These are phyloP conservation scores for Ptychadena robeensis DNA, from an alignment of 2,797 vertebrate genomes.

Conservation along the genomic window DNA sequence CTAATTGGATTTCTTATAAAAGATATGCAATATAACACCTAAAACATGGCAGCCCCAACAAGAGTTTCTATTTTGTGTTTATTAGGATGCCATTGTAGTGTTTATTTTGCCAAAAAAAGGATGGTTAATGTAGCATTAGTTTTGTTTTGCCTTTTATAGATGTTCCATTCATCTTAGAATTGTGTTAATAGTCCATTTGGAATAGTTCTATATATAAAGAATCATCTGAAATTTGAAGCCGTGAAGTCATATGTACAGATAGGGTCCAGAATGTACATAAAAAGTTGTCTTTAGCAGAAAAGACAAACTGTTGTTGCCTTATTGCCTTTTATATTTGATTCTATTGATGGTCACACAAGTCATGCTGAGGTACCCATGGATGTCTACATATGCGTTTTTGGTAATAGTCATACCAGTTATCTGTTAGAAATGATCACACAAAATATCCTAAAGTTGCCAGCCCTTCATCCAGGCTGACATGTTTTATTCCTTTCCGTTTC, in stretches of 20 bases:
- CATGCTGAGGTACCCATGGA: neutral
- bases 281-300: neutral
- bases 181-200: constrained; percentile 6
- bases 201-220: constrained; percentile 6
- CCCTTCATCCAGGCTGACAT: neutral
- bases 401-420: neutral
- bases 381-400: neutral
- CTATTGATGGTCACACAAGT: neutral
- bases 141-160: constrained; percentile 33
- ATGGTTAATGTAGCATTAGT: constrained; percentile 19
- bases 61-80: constrained; percentile 10
- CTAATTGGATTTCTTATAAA: too few species aligned
- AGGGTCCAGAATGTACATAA: constrained; percentile 25
- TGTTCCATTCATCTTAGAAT: neutral
- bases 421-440: neutral
- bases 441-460: neutral
- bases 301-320: constrained; percentile 10
- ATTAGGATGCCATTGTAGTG: constrained; percentile 38
- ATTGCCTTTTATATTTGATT: constrained; percentile 8
- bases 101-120: constrained; percentile 43
- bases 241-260: neutral
- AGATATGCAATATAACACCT: neutral
- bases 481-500: neutral
- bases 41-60: neutral
- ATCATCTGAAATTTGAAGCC: neutral